A percentile compares a stretch with the other conserved stretches of the same genome.
Evolutionary conservation across 2,888 invertebrate species (phyloP).

Genomic region (Chromoteleia sp.): DNA sequence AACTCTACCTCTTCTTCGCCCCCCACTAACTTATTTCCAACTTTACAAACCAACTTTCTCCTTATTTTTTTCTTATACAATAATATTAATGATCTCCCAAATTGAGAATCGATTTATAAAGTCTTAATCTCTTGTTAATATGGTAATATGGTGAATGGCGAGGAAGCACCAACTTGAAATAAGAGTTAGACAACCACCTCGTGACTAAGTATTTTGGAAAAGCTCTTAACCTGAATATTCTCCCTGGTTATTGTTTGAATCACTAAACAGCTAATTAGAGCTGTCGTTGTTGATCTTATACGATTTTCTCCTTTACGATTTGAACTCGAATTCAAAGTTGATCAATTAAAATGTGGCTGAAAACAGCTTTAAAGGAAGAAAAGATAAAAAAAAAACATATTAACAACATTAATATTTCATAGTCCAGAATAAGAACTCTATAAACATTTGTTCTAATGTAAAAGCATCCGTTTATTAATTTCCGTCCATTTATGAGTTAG

Average conservation of each 20-base stretch:
- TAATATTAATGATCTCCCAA: conserved; percentile 26
- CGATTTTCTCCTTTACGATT: too few relatives aligned
- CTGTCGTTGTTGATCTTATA: conserved; percentile 39
- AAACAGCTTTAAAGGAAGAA: too few relatives aligned
- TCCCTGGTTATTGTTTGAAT: conserved; percentile 55
- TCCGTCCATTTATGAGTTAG: conserved; percentile 53
- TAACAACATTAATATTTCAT: too few relatives aligned
- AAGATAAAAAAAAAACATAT: too few relatives aligned
- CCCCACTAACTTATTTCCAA: too few relatives aligned
- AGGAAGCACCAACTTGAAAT: conserved; percentile 58
- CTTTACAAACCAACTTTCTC: too few relatives aligned
- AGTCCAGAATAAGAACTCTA: too few relatives aligned
- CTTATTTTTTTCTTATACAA: conserved; percentile 28
- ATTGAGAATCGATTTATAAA: conserved; percentile 45
- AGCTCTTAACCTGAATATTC: conserved; percentile 61
- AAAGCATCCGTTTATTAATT: conserved; percentile 49
- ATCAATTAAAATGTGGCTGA: conserved; percentile 22
- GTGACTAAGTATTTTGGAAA: conserved; percentile 53
- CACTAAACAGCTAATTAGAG: conserved; percentile 54
- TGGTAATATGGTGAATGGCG: conserved; percentile 45
- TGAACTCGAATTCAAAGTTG: conserved; percentile 13
- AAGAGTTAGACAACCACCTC: conserved; percentile 49
- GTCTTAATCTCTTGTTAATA: conserved; percentile 56
- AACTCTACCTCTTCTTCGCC: too few relatives aligned
- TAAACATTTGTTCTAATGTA: conserved; percentile 39